These are phyloP conservation scores for Oreohelix idahoensis DNA, from an alignment of 1,140 invertebrate species.

Conservation along the genomic window DNA sequence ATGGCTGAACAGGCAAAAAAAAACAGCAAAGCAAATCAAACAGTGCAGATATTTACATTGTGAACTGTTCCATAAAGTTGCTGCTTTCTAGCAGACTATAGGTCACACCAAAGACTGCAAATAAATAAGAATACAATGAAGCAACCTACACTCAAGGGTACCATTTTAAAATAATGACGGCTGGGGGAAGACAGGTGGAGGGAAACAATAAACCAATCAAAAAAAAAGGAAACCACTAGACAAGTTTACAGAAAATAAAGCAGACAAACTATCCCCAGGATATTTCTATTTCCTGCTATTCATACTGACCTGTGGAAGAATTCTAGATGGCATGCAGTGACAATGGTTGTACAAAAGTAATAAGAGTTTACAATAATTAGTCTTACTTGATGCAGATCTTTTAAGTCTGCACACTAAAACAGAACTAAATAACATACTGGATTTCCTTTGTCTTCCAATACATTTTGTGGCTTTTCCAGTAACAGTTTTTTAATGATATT, in stretches of 20 bases:
- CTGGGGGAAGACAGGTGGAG: background rate
- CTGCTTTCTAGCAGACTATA: background rate
- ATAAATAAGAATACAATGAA: background rate
- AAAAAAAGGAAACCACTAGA: background rate
- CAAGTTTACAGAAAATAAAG: background rate
- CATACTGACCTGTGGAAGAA: no score
- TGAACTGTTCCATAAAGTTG: background rate
- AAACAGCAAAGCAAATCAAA: no score
- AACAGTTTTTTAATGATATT: no score
- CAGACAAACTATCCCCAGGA: background rate
- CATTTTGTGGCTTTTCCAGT: no score
- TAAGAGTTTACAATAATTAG: no score
- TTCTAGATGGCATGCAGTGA: no score
- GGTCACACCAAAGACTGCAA: slow-evolving; percentile 9
- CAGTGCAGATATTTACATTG: background rate
- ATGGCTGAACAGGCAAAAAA: background rate
- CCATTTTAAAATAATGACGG: background rate
- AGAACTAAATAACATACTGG: no score
- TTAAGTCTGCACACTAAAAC: no score
- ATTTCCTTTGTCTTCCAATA: no score
- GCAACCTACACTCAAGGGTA: background rate
- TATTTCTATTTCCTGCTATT: no score
- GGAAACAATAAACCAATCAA: background rate
- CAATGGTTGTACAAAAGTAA: no score
- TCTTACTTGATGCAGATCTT: no score